phyloP scores from a whole-genome alignment of 2,888 invertebrate genomes.

The Mythimna loreyi region DNA sequence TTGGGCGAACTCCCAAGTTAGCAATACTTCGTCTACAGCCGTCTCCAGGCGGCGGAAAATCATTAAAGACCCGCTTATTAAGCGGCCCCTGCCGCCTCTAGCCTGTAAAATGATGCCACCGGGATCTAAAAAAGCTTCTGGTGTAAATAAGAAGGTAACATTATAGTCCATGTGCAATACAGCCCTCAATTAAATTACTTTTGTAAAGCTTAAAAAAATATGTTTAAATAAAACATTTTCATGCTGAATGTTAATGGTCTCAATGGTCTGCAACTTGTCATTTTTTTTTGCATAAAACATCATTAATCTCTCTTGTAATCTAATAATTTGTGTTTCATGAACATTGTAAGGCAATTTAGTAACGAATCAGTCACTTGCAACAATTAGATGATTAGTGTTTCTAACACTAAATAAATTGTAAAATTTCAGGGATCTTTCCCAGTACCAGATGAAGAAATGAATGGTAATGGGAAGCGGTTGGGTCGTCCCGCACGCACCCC shows the following conservation, averaged over 20 bases:
- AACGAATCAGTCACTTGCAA: neutral
- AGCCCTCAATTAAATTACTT: constrained; percentile 7
- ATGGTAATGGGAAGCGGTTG: constrained; percentile 78
- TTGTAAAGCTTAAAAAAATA: constrained; percentile 1
- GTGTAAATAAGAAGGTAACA: constrained; percentile 82
- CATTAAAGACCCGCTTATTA: constrained; percentile 87
- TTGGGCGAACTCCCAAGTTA: constrained; percentile 87
- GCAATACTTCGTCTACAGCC: constrained; percentile 85
- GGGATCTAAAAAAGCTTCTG: constrained; percentile 82
- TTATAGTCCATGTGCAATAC: neutral
- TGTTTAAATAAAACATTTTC: neutral
- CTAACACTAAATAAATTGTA: neutral
- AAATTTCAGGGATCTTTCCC: constrained; percentile 73
- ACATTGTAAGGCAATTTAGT: neutral
- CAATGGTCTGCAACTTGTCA: neutral
- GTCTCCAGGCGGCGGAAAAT: constrained; percentile 89
- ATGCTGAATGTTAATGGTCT: neutral
- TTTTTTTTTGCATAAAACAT: neutral
- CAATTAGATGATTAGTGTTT: neutral
- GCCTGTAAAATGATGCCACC: constrained; percentile 87
- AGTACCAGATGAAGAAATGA: constrained; percentile 80
- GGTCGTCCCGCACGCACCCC: constrained; percentile 73
- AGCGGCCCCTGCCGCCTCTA: constrained; percentile 85
- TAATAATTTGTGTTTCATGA: neutral
- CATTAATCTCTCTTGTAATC: neutral